Base-by-base conservation (phyloP, 2,113 vertebrate species). In the Elachura formosa region DNA sequence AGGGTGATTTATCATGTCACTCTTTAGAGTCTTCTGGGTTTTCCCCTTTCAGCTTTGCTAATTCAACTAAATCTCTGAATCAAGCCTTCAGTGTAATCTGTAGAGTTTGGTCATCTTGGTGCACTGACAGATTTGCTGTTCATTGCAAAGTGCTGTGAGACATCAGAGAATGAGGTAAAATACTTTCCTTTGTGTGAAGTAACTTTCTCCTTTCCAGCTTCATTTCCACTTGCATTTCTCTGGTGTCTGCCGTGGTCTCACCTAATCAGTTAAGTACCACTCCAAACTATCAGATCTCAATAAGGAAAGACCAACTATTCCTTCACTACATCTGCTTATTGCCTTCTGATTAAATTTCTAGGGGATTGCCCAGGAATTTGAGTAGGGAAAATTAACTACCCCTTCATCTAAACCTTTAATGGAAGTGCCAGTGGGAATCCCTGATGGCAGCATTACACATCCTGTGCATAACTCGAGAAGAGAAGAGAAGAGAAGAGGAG, bases 331-430 rank as follows among this genome's bases (percentile, higher is more conserved):
- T 84, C 87, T 89, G 33, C 62, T 87, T 79, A 74, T 74, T 81
- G 61, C 61, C 33, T 89, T 94, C 89, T 92, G 66, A 92, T 95
- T 96, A 56, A 87, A 93, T 94, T 95, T 95, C 89, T 93, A 92
- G 69, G 89, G 94, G 77, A 93, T 90, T 95, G 77, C 45, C 28
- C 45, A 51, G 45, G 77, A 94, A 89, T 93, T 84, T 91, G 80
- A 89, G 77, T 61, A 38, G 69, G 69, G 87, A 95, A 91, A 93
- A 92, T 78, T 25, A 97, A 58, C 86, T 90, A 56, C 14, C 33
- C 81, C 49, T 75, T 79, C 81, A 64, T 92, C 90, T 75, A 89
- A 87, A 62, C 56, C 66, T 74, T 49, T 54, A 73, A 43, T 72
- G 87, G 78, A 82, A 73, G 58, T 1, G 24, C 77, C 54, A 38